Evolutionary conservation across 37 sponge, comb jelly and placozoan genomes (phyloP).

Genomic region (Beroe forskalii): DNA sequence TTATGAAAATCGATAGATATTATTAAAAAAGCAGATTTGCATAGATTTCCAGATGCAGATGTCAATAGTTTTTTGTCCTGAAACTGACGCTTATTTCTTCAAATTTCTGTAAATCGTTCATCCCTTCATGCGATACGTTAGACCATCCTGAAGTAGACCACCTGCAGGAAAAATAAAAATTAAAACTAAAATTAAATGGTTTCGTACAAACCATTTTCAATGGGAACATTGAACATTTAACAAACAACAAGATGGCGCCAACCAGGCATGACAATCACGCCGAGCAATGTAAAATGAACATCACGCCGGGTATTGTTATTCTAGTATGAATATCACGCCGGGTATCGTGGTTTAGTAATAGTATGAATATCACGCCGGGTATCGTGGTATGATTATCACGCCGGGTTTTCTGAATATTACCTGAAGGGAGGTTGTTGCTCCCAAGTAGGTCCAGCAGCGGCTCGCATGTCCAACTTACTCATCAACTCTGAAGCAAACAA

Average conservation of each 20-base stretch:
- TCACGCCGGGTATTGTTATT: too few species aligned
- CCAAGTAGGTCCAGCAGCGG: slow-evolving; percentile 86
- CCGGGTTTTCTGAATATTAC: too few species aligned
- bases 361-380: not conserved
- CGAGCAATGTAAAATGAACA: too few species aligned
- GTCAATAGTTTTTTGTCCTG: too few species aligned
- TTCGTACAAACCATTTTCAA: too few species aligned
- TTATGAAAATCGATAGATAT: too few species aligned
- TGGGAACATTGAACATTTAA: too few species aligned
- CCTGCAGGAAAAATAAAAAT: not conserved
- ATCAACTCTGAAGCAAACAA: slow-evolving; percentile 62
- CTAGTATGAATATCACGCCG: not conserved
- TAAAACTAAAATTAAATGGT: not conserved
- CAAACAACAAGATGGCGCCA: too few species aligned
- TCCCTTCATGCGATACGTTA: not conserved
- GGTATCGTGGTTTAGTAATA: too few species aligned
- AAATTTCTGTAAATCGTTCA: slow-evolving; percentile 26
- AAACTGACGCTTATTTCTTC: not conserved
- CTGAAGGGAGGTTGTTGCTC: slow-evolving; percentile 86
- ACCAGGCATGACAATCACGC: too few species aligned
- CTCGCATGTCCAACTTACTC: slow-evolving; percentile 64
- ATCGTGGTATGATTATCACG: not conserved
- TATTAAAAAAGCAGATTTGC: too few species aligned
- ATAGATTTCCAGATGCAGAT: too few species aligned
- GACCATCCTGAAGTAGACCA: slow-evolving; percentile 25